Evolutionary conservation across 2,797 vertebrate species (phyloP), one percentile per base, ranked within the genome.

Genomic region (Pyrocephalus nanus): DNA sequence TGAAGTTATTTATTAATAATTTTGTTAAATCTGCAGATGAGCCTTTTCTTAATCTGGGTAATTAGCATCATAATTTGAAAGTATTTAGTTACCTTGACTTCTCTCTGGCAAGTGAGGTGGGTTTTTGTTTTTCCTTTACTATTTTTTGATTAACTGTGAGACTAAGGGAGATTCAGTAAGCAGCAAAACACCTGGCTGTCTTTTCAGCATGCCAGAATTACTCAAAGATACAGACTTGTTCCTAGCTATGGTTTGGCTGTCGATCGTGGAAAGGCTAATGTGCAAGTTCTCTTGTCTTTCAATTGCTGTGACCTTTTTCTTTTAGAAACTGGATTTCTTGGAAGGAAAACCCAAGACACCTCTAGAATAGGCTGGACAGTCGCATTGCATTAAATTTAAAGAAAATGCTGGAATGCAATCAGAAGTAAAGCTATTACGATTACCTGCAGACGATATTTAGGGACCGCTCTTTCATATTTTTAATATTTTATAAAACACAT

Each of bases 1-100:
- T 88, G 54, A 93, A 92, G 75, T 71, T 96, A 93, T 89, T 94
- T 93, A 78, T 48, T 92, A 90, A 91, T 91, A 88, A 75, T 88
- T 92, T 93, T 92, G 51, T 86, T 90, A 93, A 93, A 92, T 78
- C 72, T 20, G 6, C 76, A 58, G 55, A 91, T 77, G 45, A 97
- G 2, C 6, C 43, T 93, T 93, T 83, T 70, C 72, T 89, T 86
- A 83, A 65, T 69, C 65, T 91, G 48, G 14, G 45, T 80, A 86
- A 87, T 75, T 90, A 89, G 6, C 57, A 78, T 43, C 0, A 8
- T 53, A 48, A 92, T 94, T 90, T 92, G 54, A 57, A 94, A 89
- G 26, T 71, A 92, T 79, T 89, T 84, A 15, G 18, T 74, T 92
- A 67, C 57, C 34, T 82, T 81, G 77, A 90, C 5, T 75, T 76